Conservation (phyloP, 1,140 invertebrate species). For the Leptinotarsa defecta region DNA sequence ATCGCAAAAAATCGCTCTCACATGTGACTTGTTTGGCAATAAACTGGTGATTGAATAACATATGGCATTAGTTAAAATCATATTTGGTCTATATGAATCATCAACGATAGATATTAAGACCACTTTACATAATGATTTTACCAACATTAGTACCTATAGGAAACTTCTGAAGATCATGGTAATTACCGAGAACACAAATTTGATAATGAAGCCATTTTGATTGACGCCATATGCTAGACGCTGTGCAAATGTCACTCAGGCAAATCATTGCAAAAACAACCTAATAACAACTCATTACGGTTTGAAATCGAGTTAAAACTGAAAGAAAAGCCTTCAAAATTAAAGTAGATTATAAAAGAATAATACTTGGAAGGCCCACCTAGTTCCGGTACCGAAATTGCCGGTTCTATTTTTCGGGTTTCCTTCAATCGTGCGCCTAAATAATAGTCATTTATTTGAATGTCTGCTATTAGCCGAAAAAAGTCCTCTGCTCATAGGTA, state of each 20-base stretch:
- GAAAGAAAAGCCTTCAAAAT: constrained; percentile 19
- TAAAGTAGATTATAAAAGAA: constrained; percentile 23
- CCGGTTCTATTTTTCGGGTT: constrained; percentile 37
- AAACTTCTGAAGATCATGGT: neutral
- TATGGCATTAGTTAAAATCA: no score
- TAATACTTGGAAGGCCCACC: constrained; percentile 29
- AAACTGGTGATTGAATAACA: no score
- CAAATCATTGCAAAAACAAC: constrained; percentile 3
- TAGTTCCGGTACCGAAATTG: constrained; percentile 37
- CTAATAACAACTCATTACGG: constrained; percentile 8
- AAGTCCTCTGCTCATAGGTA: constrained; percentile 20
- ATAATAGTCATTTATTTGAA: constrained; percentile 30
- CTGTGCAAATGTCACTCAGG: neutral
- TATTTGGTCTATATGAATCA: no score
- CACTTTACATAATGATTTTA: no score
- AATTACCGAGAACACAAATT: neutral
- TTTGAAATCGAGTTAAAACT: constrained; percentile 16
- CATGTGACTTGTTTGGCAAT: no score
- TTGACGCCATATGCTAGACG: constrained; percentile 4
- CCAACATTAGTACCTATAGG: no score
- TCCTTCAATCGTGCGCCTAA: constrained; percentile 24
- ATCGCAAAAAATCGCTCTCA: no score
- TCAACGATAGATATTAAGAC: no score
- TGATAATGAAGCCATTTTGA: constrained; percentile 11
- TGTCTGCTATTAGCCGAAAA: constrained; percentile 23